Percentiles rank a stretch among this genome's conserved stretches.
These are phyloP conservation scores for Rhopilema esculentum DNA, from an alignment of 30 jellyfish, hydroid and myxozoan genomes.

Conservation along the genomic window DNA sequence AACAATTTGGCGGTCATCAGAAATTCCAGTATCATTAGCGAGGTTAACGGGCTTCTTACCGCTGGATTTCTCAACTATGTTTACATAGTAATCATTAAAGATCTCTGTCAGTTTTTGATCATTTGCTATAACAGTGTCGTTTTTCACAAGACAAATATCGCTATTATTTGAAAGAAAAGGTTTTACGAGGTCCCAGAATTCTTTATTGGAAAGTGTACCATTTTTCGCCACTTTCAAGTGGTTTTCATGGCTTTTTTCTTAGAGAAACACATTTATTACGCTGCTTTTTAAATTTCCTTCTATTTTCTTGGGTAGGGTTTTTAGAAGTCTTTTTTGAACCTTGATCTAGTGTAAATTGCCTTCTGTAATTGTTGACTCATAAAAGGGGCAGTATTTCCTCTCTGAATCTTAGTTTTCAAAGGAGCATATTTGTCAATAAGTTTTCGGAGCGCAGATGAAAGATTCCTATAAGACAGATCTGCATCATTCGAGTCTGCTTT, in stretches of 20 bases:
- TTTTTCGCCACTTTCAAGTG: slow-evolving; percentile 43
- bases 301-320: slow-evolving; percentile 49
- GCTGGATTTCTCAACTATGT: slow-evolving; percentile 39
- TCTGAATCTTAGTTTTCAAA: slow-evolving; percentile 18
- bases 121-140: slow-evolving; percentile 37
- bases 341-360: slow-evolving; percentile 36
- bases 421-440: slow-evolving; percentile 27
- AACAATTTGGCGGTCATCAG: slow-evolving; percentile 37
- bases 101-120: slow-evolving; percentile 50
- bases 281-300: slow-evolving; percentile 36
- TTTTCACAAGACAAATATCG: slow-evolving; percentile 51
- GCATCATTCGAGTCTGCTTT: slow-evolving; percentile 24
- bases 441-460: slow-evolving; percentile 34
- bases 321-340: slow-evolving; percentile 21
- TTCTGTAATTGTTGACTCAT: slow-evolving; percentile 43
- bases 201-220: slow-evolving; percentile 48
- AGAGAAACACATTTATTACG: slow-evolving; percentile 55
- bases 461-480: slow-evolving; percentile 35
- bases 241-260: slow-evolving; percentile 36
- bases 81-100: slow-evolving; percentile 41
- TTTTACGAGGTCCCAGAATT: slow-evolving; percentile 36
- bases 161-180: slow-evolving; percentile 35
- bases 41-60: slow-evolving; percentile 35
- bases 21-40: slow-evolving; percentile 8
- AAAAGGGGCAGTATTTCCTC: slow-evolving; percentile 48